These are phyloP conservation scores for Cephus rjabovi DNA, from an alignment of 2,888 invertebrate species.

Conservation along the genomic window DNA sequence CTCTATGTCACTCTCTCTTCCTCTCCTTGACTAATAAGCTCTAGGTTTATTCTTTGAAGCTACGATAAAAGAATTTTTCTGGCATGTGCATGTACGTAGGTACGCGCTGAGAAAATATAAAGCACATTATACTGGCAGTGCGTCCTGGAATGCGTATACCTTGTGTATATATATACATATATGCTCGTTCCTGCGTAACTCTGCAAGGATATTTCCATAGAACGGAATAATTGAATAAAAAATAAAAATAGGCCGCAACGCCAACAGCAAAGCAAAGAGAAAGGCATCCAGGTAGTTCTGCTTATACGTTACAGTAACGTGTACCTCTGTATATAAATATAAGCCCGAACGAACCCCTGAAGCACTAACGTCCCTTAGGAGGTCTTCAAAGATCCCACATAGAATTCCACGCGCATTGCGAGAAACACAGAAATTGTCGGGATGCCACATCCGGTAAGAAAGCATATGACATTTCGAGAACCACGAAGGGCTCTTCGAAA, in stretches of 20 bases:
- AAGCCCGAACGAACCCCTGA: not conserved
- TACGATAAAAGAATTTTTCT: not conserved
- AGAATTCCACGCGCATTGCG: not conserved
- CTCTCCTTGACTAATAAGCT: not conserved
- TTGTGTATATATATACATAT: not conserved
- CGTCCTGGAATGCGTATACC: not conserved
- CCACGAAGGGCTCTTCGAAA: not conserved
- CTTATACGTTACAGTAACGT: not conserved
- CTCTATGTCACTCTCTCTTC: not conserved
- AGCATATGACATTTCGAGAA: not conserved
- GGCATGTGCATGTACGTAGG: not conserved
- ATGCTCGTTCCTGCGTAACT: not conserved
- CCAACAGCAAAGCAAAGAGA: not conserved
- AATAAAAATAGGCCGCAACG: not conserved
- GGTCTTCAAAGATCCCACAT: not conserved
- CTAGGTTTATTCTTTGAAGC: not conserved
- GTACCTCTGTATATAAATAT: not conserved
- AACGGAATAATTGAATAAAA: conserved; percentile 7
- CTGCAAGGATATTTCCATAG: not conserved
- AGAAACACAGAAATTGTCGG: not conserved
- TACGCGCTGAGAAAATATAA: not conserved
- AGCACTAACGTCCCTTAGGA: conserved; percentile 4
- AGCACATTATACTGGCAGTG: not conserved
- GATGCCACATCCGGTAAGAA: not conserved
- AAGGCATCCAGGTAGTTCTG: not conserved